These are phyloP conservation scores for Trachelus troglodyta DNA, from an alignment of 2,888 invertebrate species.

Conservation along the genomic window DNA sequence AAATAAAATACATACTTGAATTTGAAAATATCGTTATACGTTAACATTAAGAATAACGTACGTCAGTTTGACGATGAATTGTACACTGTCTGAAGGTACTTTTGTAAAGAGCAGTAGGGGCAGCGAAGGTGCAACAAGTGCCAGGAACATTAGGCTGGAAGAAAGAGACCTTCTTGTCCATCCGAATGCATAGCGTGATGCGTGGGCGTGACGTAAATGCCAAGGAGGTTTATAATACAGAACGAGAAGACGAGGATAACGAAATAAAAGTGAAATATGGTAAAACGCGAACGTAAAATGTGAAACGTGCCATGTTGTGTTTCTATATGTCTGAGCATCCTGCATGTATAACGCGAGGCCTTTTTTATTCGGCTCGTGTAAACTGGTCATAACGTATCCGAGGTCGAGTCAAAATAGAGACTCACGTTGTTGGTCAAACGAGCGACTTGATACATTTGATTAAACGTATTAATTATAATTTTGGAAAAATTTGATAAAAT, in stretches of 20 bases:
- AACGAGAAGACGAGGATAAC: background rate
- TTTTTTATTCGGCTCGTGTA: too few relatives aligned
- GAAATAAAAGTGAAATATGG: background rate
- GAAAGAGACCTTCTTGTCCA: background rate
- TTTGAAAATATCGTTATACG: background rate
- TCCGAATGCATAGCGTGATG: background rate
- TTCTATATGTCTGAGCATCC: background rate
- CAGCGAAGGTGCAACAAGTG: background rate
- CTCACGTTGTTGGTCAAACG: too few relatives aligned
- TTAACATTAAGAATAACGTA: background rate
- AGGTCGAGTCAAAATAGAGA: too few relatives aligned
- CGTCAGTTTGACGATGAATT: background rate
- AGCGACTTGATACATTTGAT: too few relatives aligned
- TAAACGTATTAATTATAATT: too few relatives aligned
- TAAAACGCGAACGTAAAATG: background rate
- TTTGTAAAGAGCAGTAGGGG: background rate
- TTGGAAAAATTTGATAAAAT: too few relatives aligned
- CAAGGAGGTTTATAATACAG: background rate
- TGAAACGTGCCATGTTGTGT: background rate
- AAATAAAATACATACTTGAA: background rate
- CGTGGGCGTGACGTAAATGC: background rate
- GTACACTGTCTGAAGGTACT: background rate
- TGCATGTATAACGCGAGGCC: background rate
- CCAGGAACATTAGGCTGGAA: background rate
- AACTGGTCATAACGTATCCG: too few relatives aligned